Conservation (phyloP, 2,797 vertebrate genomes). For the Notolepis coatsorum region DNA sequence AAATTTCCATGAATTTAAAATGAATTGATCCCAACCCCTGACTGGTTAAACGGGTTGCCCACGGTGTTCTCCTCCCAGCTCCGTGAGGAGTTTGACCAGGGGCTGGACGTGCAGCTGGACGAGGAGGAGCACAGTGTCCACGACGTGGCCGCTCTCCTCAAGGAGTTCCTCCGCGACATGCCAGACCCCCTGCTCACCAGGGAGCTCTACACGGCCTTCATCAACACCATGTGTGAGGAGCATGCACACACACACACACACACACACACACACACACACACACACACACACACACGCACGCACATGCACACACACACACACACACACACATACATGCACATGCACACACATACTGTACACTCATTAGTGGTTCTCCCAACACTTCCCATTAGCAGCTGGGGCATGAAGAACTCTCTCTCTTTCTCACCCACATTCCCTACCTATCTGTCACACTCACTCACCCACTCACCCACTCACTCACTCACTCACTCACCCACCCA, state of each 20-base stretch:
- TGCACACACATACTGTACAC: too few relatives aligned
- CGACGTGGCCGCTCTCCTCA: conserved; percentile 95
- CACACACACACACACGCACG: not conserved
- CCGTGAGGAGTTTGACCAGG: conserved; percentile 94
- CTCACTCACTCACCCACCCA: not conserved
- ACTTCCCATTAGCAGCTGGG: too few relatives aligned
- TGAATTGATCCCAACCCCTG: too few relatives aligned
- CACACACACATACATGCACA: not conserved
- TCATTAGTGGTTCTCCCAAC: too few relatives aligned
- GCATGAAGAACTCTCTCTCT: too few relatives aligned
- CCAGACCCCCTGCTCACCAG: conserved; percentile 94
- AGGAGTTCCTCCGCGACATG: conserved; percentile 97
- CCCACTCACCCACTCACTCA: not conserved
- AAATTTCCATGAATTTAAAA: too few relatives aligned
- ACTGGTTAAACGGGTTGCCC: too few relatives aligned
- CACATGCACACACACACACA: not conserved
- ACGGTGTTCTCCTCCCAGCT: conserved; percentile 81
- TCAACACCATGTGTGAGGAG: conserved; percentile 91
- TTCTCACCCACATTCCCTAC: too few relatives aligned
- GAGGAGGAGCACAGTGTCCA: conserved; percentile 95
- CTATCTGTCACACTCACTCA: not conserved
- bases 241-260: not conserved
- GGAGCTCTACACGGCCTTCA: conserved; percentile 96
- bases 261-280: not conserved
- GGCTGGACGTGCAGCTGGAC: conserved; percentile 88